These are phyloP conservation scores for Petrocephalus schoutedeni DNA, from an alignment of 2,797 vertebrate species.

Conservation along the genomic window DNA sequence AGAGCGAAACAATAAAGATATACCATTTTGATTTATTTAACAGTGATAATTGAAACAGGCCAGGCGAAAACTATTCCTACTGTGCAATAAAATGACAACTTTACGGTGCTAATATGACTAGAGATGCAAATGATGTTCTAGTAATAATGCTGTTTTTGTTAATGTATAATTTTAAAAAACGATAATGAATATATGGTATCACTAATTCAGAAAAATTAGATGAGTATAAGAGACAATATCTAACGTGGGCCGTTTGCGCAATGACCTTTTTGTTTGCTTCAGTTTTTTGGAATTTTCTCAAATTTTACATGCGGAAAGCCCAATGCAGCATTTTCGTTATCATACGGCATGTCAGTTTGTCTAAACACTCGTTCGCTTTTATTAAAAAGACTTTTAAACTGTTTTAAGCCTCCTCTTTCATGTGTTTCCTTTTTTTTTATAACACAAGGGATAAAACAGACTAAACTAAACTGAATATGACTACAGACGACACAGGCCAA, in stretches of 20 bases:
- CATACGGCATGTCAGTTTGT: neutral
- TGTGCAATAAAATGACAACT: neutral
- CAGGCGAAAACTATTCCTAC: neutral
- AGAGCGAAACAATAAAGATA: neutral
- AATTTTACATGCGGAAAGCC: neutral
- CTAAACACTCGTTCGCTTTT: constrained; percentile 7
- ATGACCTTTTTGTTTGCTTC: neutral
- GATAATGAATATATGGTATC: neutral
- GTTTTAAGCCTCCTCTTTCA: neutral
- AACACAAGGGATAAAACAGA: neutral
- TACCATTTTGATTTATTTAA: neutral
- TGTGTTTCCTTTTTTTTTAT: neutral
- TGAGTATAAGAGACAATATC: neutral
- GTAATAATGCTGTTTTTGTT: neutral
- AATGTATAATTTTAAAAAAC: neutral
- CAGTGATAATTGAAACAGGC: neutral
- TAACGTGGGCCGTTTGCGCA: neutral
- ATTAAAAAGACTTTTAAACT: neutral
- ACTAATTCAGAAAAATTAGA: neutral
- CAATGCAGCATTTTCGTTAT: neutral
- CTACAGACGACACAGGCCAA: neutral
- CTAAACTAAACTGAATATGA: neutral
- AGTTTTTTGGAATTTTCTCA: neutral
- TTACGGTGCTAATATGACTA: neutral
- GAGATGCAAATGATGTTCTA: neutral